phyloP scores from a whole-genome alignment of 2,888 invertebrate species.

The Cerastis rubricosa region DNA sequence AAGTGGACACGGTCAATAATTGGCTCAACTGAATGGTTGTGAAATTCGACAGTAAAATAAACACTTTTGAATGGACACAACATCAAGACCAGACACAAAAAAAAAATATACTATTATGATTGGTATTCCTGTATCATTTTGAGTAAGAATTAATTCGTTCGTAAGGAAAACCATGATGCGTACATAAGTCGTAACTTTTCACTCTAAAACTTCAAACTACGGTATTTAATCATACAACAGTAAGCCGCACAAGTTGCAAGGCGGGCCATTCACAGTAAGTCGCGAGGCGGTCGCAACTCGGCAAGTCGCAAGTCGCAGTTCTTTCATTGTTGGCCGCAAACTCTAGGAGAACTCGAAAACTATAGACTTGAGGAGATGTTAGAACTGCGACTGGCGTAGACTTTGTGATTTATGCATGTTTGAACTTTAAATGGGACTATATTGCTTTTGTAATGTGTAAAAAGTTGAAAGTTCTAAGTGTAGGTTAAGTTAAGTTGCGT shows the following conservation, averaged over 20 bases:
- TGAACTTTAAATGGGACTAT: slow-evolving; percentile 65
- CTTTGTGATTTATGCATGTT: slow-evolving; percentile 67
- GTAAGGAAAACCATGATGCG: background rate
- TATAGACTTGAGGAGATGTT: slow-evolving; percentile 57
- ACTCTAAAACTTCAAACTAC: slow-evolving; percentile 49
- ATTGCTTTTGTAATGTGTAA: slow-evolving; percentile 67
- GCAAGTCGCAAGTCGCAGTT: slow-evolving; percentile 58
- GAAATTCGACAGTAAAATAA: background rate
- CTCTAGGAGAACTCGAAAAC: slow-evolving; percentile 58
- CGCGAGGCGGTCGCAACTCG: slow-evolving; percentile 39
- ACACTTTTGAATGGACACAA: background rate
- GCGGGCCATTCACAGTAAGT: slow-evolving; percentile 50
- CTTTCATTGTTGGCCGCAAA: slow-evolving; percentile 66
- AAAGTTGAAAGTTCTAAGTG: slow-evolving; percentile 61
- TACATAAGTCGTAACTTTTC: slow-evolving; percentile 49
- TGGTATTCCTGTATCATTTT: background rate
- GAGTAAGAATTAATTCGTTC: background rate
- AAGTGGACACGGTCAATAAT: background rate
- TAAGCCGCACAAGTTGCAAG: slow-evolving; percentile 50
- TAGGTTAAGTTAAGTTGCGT: slow-evolving; percentile 35
- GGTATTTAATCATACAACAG: slow-evolving; percentile 61
- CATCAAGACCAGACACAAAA: background rate
- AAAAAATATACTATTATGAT: too few relatives aligned
- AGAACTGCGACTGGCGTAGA: slow-evolving; percentile 49
- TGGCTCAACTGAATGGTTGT: background rate